A percentile compares a stretch with the other conserved stretches of the same genome.
phyloP scores from a whole-genome alignment of 2,888 invertebrate genomes.

The Cylloceria caligata region DNA sequence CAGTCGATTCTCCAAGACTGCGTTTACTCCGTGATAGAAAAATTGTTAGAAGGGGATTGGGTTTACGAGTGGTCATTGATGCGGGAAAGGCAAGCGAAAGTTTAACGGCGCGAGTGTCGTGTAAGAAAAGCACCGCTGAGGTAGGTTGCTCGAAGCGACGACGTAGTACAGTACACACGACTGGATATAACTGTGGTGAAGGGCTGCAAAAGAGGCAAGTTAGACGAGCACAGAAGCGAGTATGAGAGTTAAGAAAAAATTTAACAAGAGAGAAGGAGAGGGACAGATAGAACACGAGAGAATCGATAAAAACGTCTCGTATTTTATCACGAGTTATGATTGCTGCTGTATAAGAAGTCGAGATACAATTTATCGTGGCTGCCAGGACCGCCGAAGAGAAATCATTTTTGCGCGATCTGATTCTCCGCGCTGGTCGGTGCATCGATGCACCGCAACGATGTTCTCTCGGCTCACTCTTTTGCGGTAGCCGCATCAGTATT shows the following conservation, averaged over 20 bases:
- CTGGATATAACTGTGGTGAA: conserved; percentile 42
- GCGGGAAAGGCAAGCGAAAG: conserved; percentile 36
- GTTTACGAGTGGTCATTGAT: conserved; percentile 26
- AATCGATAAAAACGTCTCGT: conserved; percentile 73
- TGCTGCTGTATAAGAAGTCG: conserved; percentile 77
- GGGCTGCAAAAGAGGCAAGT: conserved; percentile 42
- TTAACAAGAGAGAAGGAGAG: conserved; percentile 36
- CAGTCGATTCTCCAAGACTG: neutral
- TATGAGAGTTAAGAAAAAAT: conserved; percentile 28
- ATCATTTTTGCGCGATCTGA: conserved; percentile 79
- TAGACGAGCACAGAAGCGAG: conserved; percentile 50
- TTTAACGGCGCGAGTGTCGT: neutral
- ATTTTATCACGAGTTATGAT: conserved; percentile 81
- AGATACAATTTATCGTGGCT: conserved; percentile 77
- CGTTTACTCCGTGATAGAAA: neutral
- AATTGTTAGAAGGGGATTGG: neutral
- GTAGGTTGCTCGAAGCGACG: conserved; percentile 55
- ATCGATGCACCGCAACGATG: conserved; percentile 41
- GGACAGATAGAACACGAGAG: conserved; percentile 68
- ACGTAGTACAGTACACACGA: conserved; percentile 36
- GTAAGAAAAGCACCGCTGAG: conserved; percentile 41
- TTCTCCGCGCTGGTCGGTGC: conserved; percentile 61
- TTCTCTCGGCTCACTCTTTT: conserved; percentile 18
- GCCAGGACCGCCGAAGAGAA: conserved; percentile 77
- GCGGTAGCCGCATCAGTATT: neutral